phyloP scores from a whole-genome alignment of 2,797 vertebrate species.

The Eutrigla gurnardus region DNA sequence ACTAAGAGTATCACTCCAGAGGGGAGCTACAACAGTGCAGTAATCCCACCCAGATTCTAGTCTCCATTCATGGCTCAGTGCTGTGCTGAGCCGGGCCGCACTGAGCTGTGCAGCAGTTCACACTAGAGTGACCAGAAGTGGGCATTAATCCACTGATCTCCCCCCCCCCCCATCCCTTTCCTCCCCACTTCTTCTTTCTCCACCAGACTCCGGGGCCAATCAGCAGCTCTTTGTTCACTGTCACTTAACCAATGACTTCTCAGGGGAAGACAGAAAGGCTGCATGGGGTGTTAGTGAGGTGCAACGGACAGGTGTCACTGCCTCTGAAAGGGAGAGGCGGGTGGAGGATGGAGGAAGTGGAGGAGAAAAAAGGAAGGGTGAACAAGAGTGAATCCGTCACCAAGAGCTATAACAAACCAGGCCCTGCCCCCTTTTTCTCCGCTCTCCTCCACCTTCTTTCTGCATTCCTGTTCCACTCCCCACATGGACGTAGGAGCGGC shows the following conservation, averaged over 20 bases:
- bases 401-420: constrained; percentile 38
- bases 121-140: constrained; percentile 75
- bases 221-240: constrained; percentile 79
- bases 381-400: constrained; percentile 63
- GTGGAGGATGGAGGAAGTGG: constrained; percentile 49
- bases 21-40: constrained; percentile 55
- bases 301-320: constrained; percentile 76
- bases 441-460: constrained; percentile 16
- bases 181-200: constrained; percentile 53
- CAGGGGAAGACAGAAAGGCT: constrained; percentile 56
- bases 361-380: constrained; percentile 48
- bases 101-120: constrained; percentile 68
- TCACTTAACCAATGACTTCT: constrained; percentile 79
- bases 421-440: constrained; percentile 21
- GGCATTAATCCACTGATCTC: constrained; percentile 72
- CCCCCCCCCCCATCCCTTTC: background rate
- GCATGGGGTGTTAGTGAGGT: constrained; percentile 68
- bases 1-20: constrained; percentile 67
- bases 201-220: constrained; percentile 66
- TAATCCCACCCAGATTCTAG: constrained; percentile 72
- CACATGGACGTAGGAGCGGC: constrained; percentile 48
- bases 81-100: constrained; percentile 51
- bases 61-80: constrained; percentile 58
- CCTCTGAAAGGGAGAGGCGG: constrained; percentile 70
- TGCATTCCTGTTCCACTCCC: constrained; percentile 76